Evolutionary conservation across 2,797 vertebrate genomes (phyloP), one percentile per base, ranked within the genome.

Genomic region (Helostoma temminkii): DNA sequence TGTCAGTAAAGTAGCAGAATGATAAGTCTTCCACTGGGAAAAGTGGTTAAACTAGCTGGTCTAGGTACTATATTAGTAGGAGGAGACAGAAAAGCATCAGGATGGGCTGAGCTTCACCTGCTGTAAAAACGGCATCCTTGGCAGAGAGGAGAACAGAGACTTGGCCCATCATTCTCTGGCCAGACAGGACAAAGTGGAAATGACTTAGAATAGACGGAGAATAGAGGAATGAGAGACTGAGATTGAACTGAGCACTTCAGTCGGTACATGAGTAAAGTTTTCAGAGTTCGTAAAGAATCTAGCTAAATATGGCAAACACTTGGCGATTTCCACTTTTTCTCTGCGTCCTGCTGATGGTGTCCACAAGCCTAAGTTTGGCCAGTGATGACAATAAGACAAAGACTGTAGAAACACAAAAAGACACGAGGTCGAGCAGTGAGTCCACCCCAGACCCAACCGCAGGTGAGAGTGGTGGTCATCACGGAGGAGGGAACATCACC

Each of bases 41-140:
- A 88, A 87, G 81, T 81, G 65, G 82, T 4, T 53, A 43, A 76
- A 90, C 88, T 4, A 54, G 85, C 78, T 66, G 71, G 71, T 84
- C 85, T 57, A 66, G 84, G 55, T 82, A 1, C 6, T 65, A 30
- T 49, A 68, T 81, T n/a, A 79, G 91, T 91, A 62, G 91, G 92
- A 62, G 84, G 89, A 68, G 79, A n/a, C n/a, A n/a, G n/a, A 21
- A 62, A 48, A 43, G 18, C 67, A 85, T 82, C 74, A 83, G 36
- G 60, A 82, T 84, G 87, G 90, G 91, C 79, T 59, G 89, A 83
- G 78, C 83, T 32, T 84, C 85, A 83, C 76, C 84, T 88, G 74
- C 53, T 36, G 28, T 78, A 53, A 71, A 89, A 86, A 76, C 54
- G 78, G 70, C 22, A 70, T 78, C 66, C 57, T 47, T 8, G 19